Evolutionary conservation across 2,797 vertebrate species (phyloP), one percentile per base, ranked within the genome.

Genomic region (Sebastes miniatus): DNA sequence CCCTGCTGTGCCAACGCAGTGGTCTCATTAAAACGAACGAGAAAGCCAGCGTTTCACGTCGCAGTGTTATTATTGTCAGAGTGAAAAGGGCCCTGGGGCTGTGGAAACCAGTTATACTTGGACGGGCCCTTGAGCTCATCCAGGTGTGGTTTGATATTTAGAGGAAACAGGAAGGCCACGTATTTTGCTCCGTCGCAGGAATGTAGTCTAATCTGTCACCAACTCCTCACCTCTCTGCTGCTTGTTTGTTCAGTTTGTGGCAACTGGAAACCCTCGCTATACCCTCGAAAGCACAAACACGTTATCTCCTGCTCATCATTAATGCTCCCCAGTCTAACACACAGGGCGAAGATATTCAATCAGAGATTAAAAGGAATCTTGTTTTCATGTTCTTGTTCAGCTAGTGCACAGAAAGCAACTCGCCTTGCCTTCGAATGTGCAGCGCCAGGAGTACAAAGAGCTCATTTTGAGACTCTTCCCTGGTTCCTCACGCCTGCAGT

Each of bases 101-200:
- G 73, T 68, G 68, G 79, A 89, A 85, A 71, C 79, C 68, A 83
- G 76, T 85, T 80, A 63, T 71, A 71, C 75, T 69, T 78, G 79
- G 77, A 72, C 66, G 9, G 50, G 62, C 10, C 69, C 70, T 77
- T 74, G 47, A 70, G 71, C 63, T 77, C 61, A 70, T 76, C 75
- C 83, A 86, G 81, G 87, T 91, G 84, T 69, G 69, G 34, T 87
- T 79, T 88, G 65, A 86, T 84, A 80, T 82, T 62, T 59, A 71
- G 73, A 73, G 47, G 39, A 80, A 84, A 72, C 56, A 79, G 31
- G 57, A 75, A 73, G 79, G 34, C 68, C 9, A 14, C 25, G 27
- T 63, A 77, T 64, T 76, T 73, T 77, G 18, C 56, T 69, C 32
- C 22, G 68, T 71, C 0, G 3, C 58, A 47, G 66, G 59, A 78